A percentile compares a stretch with the other conserved stretches of the same genome.
Conservation (phyloP, 2,113 vertebrate species). For the Henicopernis longicauda region DNA sequence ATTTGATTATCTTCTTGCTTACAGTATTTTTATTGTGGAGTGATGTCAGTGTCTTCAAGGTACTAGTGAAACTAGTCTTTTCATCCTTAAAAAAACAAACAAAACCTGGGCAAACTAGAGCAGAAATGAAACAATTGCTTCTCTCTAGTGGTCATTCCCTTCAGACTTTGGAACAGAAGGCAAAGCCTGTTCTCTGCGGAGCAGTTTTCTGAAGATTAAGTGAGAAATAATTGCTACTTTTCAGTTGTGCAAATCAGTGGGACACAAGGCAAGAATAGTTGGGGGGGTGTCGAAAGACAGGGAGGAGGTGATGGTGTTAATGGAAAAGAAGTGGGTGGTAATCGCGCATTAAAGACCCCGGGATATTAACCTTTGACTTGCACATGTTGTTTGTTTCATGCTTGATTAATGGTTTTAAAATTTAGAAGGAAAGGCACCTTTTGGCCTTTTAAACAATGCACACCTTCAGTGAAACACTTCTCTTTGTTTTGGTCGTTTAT, state of each 20-base stretch:
- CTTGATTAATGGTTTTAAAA: constrained; percentile 51
- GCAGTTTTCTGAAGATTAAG: constrained; percentile 32
- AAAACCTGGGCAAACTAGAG: neutral
- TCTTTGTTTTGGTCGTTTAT: constrained; percentile 20
- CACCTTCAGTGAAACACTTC: constrained; percentile 40
- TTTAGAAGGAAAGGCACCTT: constrained; percentile 44
- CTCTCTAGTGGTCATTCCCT: neutral
- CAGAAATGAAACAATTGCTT: neutral
- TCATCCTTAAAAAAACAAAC: neutral
- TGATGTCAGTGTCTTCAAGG: neutral
- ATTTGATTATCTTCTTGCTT: neutral
- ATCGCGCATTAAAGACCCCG: constrained; percentile 21
- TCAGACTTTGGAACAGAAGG: constrained; percentile 19
- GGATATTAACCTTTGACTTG: constrained; percentile 60
- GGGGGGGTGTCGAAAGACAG: constrained; percentile 10
- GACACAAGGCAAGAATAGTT: neutral
- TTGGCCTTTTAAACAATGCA: constrained; percentile 31
- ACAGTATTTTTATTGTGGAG: neutral
- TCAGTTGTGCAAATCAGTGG: neutral
- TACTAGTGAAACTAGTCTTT: neutral
- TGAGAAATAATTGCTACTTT: constrained; percentile 50
- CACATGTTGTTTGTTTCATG: constrained; percentile 47
- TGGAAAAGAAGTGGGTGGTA: constrained; percentile 61
- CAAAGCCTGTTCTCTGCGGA: neutral
- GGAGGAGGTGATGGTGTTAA: constrained; percentile 25